These are phyloP conservation scores for Drosophila truncata DNA, from an alignment of 1,140 invertebrate genomes.

Conservation along the genomic window DNA sequence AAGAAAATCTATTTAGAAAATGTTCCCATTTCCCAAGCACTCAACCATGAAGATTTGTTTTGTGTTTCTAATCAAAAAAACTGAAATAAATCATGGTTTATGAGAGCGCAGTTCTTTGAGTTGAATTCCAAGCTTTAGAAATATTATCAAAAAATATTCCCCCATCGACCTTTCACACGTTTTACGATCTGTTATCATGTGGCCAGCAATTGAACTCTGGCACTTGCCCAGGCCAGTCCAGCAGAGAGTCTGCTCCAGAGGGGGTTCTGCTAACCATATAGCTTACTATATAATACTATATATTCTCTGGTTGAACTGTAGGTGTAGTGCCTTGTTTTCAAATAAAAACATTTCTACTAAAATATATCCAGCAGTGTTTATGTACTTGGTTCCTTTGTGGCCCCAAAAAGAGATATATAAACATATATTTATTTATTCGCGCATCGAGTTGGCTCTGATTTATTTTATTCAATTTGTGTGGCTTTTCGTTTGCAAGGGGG, in stretches of 20 bases:
- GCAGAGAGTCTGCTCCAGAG: slow-evolving; percentile 9
- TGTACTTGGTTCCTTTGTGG: slow-evolving; percentile 32
- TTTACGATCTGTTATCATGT: slow-evolving; percentile 58
- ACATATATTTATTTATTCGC: slow-evolving; percentile 48
- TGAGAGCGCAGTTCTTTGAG: slow-evolving; percentile 5
- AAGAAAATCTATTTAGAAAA: neutral
- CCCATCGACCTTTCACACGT: slow-evolving; percentile 36
- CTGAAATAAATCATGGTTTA: slow-evolving; percentile 12
- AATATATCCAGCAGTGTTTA: slow-evolving; percentile 48
- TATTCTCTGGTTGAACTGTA: neutral
- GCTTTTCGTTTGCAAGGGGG: slow-evolving; percentile 27
- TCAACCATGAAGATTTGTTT: slow-evolving; percentile 19
- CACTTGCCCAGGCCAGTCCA: slow-evolving; percentile 5
- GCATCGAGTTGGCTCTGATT: slow-evolving; percentile 56
- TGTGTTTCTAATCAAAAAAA: slow-evolving; percentile 14
- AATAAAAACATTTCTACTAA: slow-evolving; percentile 26
- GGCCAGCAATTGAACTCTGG: slow-evolving; percentile 68
- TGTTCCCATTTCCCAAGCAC: slow-evolving; percentile 15
- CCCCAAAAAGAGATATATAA: slow-evolving; percentile 43
- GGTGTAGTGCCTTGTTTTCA: slow-evolving; percentile 26
- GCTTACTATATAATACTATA: neutral
- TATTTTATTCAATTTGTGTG: slow-evolving; percentile 64
- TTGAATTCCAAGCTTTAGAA: neutral
- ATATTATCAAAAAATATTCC: slow-evolving; percentile 15
- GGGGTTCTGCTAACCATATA: slow-evolving; percentile 14